Conservation (phyloP, 2,113 vertebrate genomes). For the Thunnus thynnus region DNA sequence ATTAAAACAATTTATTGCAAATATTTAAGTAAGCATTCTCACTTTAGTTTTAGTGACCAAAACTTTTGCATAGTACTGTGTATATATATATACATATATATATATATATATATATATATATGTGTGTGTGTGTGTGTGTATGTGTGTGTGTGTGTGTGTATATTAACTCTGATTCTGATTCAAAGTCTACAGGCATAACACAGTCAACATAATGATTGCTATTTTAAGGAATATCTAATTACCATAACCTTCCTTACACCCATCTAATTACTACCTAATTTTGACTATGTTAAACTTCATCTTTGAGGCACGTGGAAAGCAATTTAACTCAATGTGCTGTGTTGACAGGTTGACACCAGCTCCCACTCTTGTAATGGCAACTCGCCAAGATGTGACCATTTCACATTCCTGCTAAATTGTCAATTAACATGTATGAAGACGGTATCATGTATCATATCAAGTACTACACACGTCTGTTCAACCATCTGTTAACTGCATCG, state of each 20-base stretch:
- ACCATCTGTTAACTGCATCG: slow-evolving; percentile 45
- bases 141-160: no score
- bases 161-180: no score
- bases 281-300: not conserved
- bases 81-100: no score
- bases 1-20: no score
- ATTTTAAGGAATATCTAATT: slow-evolving; percentile 25
- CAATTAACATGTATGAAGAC: slow-evolving; percentile 65
- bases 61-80: no score
- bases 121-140: no score
- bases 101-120: no score
- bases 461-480: slow-evolving; percentile 32
- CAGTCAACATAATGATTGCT: not conserved
- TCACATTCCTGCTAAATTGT: slow-evolving; percentile 56
- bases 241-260: slow-evolving; percentile 11
- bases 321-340: slow-evolving; percentile 21
- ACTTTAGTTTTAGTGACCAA: no score
- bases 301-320: slow-evolving; percentile 27
- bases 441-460: slow-evolving; percentile 38
- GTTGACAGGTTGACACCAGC: slow-evolving; percentile 55
- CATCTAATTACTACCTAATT: slow-evolving; percentile 31
- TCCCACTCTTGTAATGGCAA: not conserved
- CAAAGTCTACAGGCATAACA: not conserved
- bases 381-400: slow-evolving; percentile 39
- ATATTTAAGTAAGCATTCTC: no score